Base-by-base conservation (phyloP, 2,888 invertebrate species). In the Idaea dimidiata region DNA sequence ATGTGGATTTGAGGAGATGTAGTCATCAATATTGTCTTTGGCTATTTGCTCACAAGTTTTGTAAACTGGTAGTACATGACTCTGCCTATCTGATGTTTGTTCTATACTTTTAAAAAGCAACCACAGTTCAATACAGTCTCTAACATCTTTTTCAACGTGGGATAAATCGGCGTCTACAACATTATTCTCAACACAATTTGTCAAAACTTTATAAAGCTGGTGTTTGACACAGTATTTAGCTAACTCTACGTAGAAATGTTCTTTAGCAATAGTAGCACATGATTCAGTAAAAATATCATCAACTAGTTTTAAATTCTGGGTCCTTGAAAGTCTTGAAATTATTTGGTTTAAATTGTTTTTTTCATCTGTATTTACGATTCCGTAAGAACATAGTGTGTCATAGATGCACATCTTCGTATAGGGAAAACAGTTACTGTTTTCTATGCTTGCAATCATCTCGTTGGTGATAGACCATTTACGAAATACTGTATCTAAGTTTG, bases 281-380 rank as follows among this genome's bases (percentile, higher is more conserved):
- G 88, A 84, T 77, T 91, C 92, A 31, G 87, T 84, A 62, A 94
- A 92, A 70, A 95, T 94, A 71, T 93, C 88, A 68, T 93, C 91
- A 66, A 94, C 88, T 66, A 94, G 81, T 72, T 89, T 88, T 57
- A 94, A 82, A 75, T 91, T 93, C 71, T 91, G 91, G 16, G 93
- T 94, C 63, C 93, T 88, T 66, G 94, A 93, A 58, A 96, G 83
- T 74, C 96, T 93, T 2, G 91, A 85, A 69, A 96, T 84, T 58
- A 95, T 92, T 73, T 88, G 83, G 67, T 91, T 85, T 53, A 95
- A 80, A 78, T 94, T 87, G 14, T 84, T 83, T 33, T 86, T 84
- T 79, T 96, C 96, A 62, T 88, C 86, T 16, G 91, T 85, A 65
- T 93, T 93, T 61, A 96, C 94, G 72, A 95, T 91, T 0, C 96